Conservation (phyloP, 2,888 invertebrate genomes). For the Cephus spinipes region DNA sequence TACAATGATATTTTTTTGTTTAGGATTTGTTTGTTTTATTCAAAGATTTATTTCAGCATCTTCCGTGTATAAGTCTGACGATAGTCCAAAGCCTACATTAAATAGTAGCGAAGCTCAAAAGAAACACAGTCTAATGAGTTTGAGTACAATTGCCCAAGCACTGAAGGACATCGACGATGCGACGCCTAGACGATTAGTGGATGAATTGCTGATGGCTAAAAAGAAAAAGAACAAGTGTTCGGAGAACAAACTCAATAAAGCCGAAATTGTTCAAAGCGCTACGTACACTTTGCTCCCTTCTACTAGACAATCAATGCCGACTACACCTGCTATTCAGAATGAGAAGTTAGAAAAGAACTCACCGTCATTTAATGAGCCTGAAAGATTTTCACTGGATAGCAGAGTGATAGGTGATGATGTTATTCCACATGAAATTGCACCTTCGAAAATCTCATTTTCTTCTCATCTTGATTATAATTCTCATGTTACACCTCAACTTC, state of each 20-base stretch:
- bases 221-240: conserved; percentile 28
- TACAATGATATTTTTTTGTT: too few relatives aligned
- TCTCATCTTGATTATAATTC: too few relatives aligned
- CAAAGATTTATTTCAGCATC: conserved; percentile 5
- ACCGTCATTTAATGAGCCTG: conserved; percentile 8
- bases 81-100: conserved; percentile 1
- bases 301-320: conserved; percentile 39
- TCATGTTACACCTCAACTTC: too few relatives aligned
- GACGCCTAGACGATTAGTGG: conserved; percentile 56
- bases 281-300: conserved; percentile 37
- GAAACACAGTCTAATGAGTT: conserved; percentile 55
- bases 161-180: conserved; percentile 48
- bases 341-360: conserved; percentile 30
- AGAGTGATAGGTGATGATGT: conserved; percentile 24
- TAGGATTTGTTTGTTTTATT: conserved; percentile 3
- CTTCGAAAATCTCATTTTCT: too few relatives aligned
- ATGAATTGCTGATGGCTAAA: conserved; percentile 54
- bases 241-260: not conserved
- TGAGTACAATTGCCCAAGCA: conserved; percentile 56
- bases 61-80: conserved; percentile 28
- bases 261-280: conserved; percentile 15
- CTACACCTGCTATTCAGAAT: conserved; percentile 22
- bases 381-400: conserved; percentile 51
- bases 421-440: not conserved
- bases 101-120: conserved; percentile 19